Evolutionary conservation across 2,113 vertebrate genomes (phyloP), one percentile per base, ranked within the genome.

Genomic region (Strigops habroptila): DNA sequence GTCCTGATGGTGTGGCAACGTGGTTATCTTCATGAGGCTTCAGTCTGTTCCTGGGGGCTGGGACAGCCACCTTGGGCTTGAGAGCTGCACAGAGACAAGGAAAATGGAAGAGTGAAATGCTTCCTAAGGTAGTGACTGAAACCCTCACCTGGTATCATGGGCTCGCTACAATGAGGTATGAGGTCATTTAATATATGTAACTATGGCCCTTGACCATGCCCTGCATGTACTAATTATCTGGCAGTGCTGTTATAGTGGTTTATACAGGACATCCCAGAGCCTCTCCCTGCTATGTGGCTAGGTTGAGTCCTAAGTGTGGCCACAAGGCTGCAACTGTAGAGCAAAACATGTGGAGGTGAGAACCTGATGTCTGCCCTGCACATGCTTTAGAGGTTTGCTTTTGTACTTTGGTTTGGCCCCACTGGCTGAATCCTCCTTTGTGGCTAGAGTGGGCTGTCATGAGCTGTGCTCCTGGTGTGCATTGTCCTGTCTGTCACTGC

Each of bases 101-200:
- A 10, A 35, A 70, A 33, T 21, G 6, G 8, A 11, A 33, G 17
- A 14, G 12, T 4, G 57, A 57, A 37, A 31, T 21, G 68, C 21
- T 52, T 75, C 19, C 12, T 57, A 12, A 19, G 18, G 22, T 2
- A 7, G 44, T 6, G 23, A 18, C 51, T 71, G 48, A 39, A 84
- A 33, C 12, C 27, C 33, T 24, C 30, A 4, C 14, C 31, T 1
- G 3, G 25, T 18, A 12, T 4, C 0, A 1, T 31, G 31, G 14
- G 1, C 43, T 68, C 0, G 1, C 71, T 63, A 0, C 0, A 5
- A 33, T 5, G 25, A 43, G 35, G 4, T 4, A 1, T 0, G 5
- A 43, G 23, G 10, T 23, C 22, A 30, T 59, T 4, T 11, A 4
- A 18, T 28, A 52, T 27, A 12, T 3, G 6, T 37, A 46, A 3